A percentile compares a stretch with the other conserved stretches of the same genome.
Conservation (phyloP, 1,140 invertebrate species). For the Elysia chlorotica region DNA sequence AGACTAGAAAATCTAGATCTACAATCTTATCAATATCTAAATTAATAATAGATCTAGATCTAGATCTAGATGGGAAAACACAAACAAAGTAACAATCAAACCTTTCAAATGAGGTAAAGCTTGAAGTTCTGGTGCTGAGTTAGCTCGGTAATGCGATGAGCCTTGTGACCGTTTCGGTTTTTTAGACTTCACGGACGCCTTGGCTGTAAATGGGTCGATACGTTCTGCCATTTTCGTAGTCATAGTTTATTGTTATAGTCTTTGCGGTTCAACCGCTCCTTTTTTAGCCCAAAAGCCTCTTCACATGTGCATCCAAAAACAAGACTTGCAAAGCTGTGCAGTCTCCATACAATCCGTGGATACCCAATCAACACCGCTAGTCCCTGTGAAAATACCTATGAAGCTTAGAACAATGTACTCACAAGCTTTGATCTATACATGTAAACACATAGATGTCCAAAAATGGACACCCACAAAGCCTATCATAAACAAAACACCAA, state of each 20-base stretch:
- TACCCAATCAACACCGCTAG: conserved; percentile 32
- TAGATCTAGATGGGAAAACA: background rate
- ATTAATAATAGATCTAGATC: background rate
- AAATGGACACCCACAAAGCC: too few relatives aligned
- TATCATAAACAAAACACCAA: too few relatives aligned
- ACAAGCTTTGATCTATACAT: too few relatives aligned
- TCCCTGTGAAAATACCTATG: conserved; percentile 9
- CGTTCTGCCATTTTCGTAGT: conserved; percentile 57
- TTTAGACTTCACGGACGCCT: conserved; percentile 60
- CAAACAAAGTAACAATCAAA: conserved; percentile 22
- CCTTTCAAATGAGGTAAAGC: conserved; percentile 62
- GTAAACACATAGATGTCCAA: too few relatives aligned
- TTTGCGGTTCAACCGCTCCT: conserved; percentile 28
- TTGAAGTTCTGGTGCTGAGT: conserved; percentile 60
- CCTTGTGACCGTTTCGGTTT: conserved; percentile 63
- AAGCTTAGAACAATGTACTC: too few relatives aligned
- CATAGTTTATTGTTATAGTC: conserved; percentile 41
- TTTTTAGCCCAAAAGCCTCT: conserved; percentile 19
- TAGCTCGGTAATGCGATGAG: conserved; percentile 63
- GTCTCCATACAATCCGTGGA: conserved; percentile 32
- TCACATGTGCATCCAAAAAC: conserved; percentile 29
- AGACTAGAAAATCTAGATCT: too few relatives aligned
- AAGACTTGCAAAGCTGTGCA: too few relatives aligned
- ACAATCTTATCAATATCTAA: too few relatives aligned
- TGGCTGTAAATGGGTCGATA: conserved; percentile 61